Evolutionary conservation across 2,888 invertebrate genomes (phyloP), one percentile per base, ranked within the genome.

Genomic region (Disparrhopalites patrizii): DNA sequence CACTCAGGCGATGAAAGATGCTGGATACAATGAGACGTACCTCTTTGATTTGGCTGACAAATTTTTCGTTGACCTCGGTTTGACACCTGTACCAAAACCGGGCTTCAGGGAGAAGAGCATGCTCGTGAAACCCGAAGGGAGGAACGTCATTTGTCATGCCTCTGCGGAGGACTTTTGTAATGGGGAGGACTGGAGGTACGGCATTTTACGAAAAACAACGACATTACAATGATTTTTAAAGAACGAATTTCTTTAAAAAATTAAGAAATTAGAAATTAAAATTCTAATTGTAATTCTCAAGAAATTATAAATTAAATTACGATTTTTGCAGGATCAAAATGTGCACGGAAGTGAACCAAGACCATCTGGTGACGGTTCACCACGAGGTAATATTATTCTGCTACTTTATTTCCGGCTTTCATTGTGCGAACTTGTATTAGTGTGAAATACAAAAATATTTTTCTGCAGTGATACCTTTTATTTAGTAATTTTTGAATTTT

Each of bases 161-260:
- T 85, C 86, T 0, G 87, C 91, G 0, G 91, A 91, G 91, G 91
- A 92, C 79, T 90, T 92, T 79, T 90, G 88, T 77, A 89, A 33
- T 8, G 67, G 67, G n/a, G 36, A 33, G 5, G 20, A 36, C 23
- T 23, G 50, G 54, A 15, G 33, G 27, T 27, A 52, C 57, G 1
- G 57, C n/a, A 62, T 36, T 65, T 62, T 40, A 50, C 60, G 65
- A 66, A 50, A 31, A 8, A 27, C 10, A 1, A 27, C 18, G 23
- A n/a, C n/a, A n/a, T n/a, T n/a, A n/a, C n/a, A n/a, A n/a, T n/a
- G n/a, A n/a, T n/a, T n/a, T n/a, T n/a, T n/a, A n/a, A n/a, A n/a
- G n/a, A n/a, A n/a, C n/a, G n/a, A n/a, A n/a, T n/a, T n/a, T n/a
- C n/a, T n/a, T n/a, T 57, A 15, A 28, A 7, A 15, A 7, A 55